Percentiles rank a stretch among this genome's conserved stretches.
Conservation (phyloP, 2,113 vertebrate genomes). For the Vanacampus margaritifer region DNA sequence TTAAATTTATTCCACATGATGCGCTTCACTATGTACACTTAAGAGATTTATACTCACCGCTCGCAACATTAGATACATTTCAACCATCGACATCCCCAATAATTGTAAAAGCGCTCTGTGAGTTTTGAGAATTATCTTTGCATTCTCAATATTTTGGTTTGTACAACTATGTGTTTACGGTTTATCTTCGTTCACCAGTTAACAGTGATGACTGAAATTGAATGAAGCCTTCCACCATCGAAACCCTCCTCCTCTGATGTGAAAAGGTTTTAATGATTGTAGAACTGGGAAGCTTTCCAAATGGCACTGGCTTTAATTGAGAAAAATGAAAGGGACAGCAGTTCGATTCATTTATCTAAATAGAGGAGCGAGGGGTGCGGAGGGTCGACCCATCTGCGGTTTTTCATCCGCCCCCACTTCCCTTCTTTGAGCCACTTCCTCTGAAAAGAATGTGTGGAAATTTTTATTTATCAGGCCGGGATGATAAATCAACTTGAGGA, state of each 20-base stretch:
- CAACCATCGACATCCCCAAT: too few species aligned
- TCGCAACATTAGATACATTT: too few species aligned
- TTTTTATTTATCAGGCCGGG: slow-evolving; percentile 59
- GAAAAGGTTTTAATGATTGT: slow-evolving; percentile 67
- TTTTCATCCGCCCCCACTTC: slow-evolving; percentile 15
- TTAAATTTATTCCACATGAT: too few species aligned
- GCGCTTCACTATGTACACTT: too few species aligned
- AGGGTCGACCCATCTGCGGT: slow-evolving; percentile 42
- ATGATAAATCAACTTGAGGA: slow-evolving; percentile 71
- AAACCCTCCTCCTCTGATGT: slow-evolving; percentile 39
- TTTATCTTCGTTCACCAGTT: slow-evolving; percentile 20
- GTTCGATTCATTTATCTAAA: slow-evolving; percentile 65
- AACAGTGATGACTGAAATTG: slow-evolving; percentile 53
- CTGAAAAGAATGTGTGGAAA: slow-evolving; percentile 56
- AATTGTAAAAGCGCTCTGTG: too few species aligned
- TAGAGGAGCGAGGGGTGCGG: slow-evolving; percentile 22
- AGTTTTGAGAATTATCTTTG: too few species aligned
- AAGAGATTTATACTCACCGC: too few species aligned
- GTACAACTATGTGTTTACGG: not conserved
- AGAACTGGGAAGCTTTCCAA: slow-evolving; percentile 62
- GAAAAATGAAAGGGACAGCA: slow-evolving; percentile 63
- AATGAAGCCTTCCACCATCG: slow-evolving; percentile 51
- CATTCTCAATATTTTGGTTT: too few species aligned
- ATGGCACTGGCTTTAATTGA: slow-evolving; percentile 69
- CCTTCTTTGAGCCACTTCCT: slow-evolving; percentile 39